A percentile compares a stretch with the other conserved stretches of the same genome.
phyloP scores from a whole-genome alignment of 2,113 vertebrate species.

The Coracopsis vasa region DNA sequence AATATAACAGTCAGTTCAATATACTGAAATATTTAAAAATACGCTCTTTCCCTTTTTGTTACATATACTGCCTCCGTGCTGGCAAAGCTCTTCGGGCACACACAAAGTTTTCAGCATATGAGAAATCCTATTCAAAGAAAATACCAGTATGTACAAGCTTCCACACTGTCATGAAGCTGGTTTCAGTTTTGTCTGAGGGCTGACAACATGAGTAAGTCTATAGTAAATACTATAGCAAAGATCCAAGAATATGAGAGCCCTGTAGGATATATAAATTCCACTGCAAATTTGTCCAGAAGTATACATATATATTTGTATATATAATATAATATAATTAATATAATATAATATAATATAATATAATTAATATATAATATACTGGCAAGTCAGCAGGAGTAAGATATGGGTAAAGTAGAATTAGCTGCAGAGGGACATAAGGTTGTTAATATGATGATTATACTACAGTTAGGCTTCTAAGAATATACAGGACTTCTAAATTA shows the following conservation, averaged over 20 bases:
- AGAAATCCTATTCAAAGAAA: neutral
- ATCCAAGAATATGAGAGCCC: neutral
- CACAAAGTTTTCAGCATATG: neutral
- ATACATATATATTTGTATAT: too few relatives aligned
- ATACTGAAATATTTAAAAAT: neutral
- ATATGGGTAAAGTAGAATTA: neutral
- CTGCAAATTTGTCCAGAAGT: neutral
- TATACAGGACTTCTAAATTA: neutral
- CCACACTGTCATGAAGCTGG: neutral
- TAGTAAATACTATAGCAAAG: neutral
- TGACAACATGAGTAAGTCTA: neutral
- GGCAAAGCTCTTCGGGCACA: neutral
- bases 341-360: too few relatives aligned
- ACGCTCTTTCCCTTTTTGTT: neutral
- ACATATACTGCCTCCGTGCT: neutral
- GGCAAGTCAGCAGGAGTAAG: neutral
- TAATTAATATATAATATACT: neutral
- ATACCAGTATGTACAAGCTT: neutral
- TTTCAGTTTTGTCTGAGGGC: neutral
- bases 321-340: too few relatives aligned
- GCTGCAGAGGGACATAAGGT: neutral
- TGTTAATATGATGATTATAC: neutral
- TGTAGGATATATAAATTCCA: neutral
- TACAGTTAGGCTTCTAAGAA: neutral
- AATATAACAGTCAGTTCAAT: neutral